These are phyloP conservation scores for Hirudo medicinalis DNA, from an alignment of 1,140 invertebrate genomes.

Conservation along the genomic window DNA sequence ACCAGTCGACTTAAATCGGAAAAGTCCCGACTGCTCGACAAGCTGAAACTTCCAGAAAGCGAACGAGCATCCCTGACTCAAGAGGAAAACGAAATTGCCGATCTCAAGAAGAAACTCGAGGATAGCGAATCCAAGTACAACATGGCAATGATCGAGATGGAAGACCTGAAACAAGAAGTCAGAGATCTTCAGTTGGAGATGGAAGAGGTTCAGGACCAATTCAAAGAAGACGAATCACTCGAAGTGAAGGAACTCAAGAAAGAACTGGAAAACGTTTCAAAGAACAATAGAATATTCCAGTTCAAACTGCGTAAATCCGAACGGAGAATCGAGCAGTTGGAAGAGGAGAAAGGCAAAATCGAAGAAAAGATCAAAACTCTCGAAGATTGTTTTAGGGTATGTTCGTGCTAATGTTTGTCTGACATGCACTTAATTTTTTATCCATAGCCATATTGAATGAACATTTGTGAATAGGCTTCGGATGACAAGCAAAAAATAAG, in stretches of 20 bases:
- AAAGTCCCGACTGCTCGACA: conserved; percentile 24
- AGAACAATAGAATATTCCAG: conserved; percentile 93
- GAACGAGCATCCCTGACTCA: conserved; percentile 17
- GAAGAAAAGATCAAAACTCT: conserved; percentile 37
- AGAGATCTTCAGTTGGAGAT: conserved; percentile 86
- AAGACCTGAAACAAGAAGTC: conserved; percentile 84
- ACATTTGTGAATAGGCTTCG: conserved; percentile 21
- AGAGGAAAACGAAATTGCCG: conserved; percentile 22
- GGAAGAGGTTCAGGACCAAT: conserved; percentile 94
- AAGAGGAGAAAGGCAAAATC: conserved; percentile 57
- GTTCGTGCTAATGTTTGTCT: not conserved
- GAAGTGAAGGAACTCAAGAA: conserved; percentile 65
- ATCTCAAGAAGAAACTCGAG: conserved; percentile 20
- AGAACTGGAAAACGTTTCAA: conserved; percentile 50
- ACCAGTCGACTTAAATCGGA: conserved; percentile 18
- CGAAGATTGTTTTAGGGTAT: conserved; percentile 32
- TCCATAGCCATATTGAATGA: not conserved
- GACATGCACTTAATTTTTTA: not conserved
- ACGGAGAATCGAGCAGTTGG: conserved; percentile 70
- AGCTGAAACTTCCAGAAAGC: conserved; percentile 26
- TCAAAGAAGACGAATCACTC: conserved; percentile 85
- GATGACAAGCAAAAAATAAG: conserved; percentile 35
- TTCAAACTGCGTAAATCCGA: conserved; percentile 95
- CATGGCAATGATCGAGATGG: conserved; percentile 88
- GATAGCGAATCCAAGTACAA: conserved; percentile 64